Base-by-base conservation (phyloP, 2,888 invertebrate genomes). In the Furcula furcula region DNA sequence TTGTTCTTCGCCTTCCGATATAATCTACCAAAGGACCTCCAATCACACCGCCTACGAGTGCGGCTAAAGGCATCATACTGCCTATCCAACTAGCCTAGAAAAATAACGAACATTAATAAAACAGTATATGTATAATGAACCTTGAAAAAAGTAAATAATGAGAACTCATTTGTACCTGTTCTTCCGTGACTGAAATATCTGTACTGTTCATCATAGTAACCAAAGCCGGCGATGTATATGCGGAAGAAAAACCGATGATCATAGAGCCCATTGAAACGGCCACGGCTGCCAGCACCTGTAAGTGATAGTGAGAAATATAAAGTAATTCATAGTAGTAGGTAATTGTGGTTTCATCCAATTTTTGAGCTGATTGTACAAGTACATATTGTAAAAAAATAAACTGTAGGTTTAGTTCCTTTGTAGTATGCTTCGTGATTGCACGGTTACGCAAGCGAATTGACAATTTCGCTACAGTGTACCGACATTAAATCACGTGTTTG, bases 141-240 rank as follows among this genome's bases (percentile, higher is more conserved):
- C 10, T 21, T 27, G n/a, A 18, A 15, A 15, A 31, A 28, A 1
- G n/a, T 21, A 15, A 10, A 7, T 12, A 3, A 27, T 34, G 1
- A 10, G 10, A 21, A 21, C 10, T 14, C 32, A 23, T 5, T 10
- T n/a, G 48, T 83, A 94, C 94, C 90, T 93, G 88, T 76, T 92
- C 90, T 29, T 89, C 80, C 3, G 91, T 90, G 0, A 94, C 89
- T 10, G 76, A 63, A 48, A 94, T 90, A 7, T 56, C 62, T 12
- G 92, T 91, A 43, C 91, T 92, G 36, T 91, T 87, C 43, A 67
- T 64, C 93, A 97, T 93, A 0, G 95, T 94, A 4, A 91, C 92
- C 14, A 95, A 83, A n/a, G 96, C 97, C 21, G 97, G 96, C 2
- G 97, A 95, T 0, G 97, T 96, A 68, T 95, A 97, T n/a, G 94